These are phyloP conservation scores for Psix sp. DNA, from an alignment of 1,140 invertebrate species.

Conservation along the genomic window DNA sequence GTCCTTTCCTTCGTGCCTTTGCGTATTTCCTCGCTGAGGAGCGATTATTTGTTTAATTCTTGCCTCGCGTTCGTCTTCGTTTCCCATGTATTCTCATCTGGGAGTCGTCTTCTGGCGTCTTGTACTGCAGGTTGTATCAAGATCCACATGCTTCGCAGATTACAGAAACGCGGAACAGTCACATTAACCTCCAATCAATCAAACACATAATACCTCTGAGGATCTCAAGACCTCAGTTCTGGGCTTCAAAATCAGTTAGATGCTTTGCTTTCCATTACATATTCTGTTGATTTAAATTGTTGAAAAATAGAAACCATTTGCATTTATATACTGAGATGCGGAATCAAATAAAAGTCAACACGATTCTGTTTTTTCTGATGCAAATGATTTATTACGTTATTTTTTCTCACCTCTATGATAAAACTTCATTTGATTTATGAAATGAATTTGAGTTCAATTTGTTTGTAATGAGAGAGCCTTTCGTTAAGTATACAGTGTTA, in stretches of 20 bases:
- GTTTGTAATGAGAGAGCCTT: too few species aligned
- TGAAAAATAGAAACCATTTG: too few species aligned
- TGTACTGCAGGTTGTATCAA: conserved; percentile 51
- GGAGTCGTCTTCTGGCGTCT: conserved; percentile 43
- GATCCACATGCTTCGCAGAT: conserved; percentile 47
- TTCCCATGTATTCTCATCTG: conserved; percentile 29
- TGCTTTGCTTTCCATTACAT: neutral
- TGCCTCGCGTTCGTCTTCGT: conserved; percentile 58
- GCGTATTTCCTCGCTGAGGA: conserved; percentile 67
- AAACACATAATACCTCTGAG: conserved; percentile 46
- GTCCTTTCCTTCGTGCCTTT: conserved; percentile 67
- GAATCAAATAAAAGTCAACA: too few species aligned
- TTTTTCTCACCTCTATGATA: too few species aligned
- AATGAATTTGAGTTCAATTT: too few species aligned
- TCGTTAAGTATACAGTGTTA: too few species aligned
- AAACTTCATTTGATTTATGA: too few species aligned
- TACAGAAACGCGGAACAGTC: conserved; percentile 50
- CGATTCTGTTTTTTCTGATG: too few species aligned
- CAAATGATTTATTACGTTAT: too few species aligned
- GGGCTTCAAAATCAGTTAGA: neutral
- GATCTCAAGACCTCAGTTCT: conserved; percentile 13
- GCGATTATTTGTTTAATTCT: conserved; percentile 76
- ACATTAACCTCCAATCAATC: conserved; percentile 54
- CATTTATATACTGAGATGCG: too few species aligned
- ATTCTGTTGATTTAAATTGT: too few species aligned